phyloP scores from a whole-genome alignment of 2,113 vertebrate species.

The Pyxicephalus adspersus region DNA sequence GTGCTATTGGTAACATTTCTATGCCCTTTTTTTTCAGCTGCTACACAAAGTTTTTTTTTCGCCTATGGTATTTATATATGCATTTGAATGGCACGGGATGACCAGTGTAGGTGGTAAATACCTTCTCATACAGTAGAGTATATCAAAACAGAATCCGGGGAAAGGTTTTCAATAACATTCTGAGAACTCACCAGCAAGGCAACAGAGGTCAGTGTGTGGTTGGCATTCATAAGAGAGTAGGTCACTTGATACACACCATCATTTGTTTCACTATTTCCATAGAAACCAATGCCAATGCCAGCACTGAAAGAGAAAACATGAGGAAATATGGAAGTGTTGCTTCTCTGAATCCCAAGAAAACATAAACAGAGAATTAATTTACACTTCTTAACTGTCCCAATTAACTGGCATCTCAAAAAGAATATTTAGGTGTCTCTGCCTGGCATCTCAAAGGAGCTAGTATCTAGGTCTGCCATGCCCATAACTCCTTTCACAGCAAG shows the following conservation, averaged over 20 bases:
- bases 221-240: constrained; percentile 87
- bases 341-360: constrained; percentile 40
- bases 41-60: no score
- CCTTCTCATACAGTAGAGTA: no score
- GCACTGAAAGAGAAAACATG: constrained; percentile 69
- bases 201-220: constrained; percentile 87
- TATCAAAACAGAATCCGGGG: background rate
- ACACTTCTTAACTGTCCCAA: constrained; percentile 34
- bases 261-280: constrained; percentile 93
- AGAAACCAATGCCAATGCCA: constrained; percentile 93
- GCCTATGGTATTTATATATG: no score
- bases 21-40: no score
- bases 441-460: constrained; percentile 14
- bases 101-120: no score
- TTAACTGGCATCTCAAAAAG: constrained; percentile 50
- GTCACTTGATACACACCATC: constrained; percentile 93
- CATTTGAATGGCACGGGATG: no score
- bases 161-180: background rate
- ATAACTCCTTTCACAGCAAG: constrained; percentile 2
- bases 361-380: constrained; percentile 41
- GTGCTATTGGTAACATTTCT: no score
- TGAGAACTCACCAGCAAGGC: constrained; percentile 86
- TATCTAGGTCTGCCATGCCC: constrained; percentile 42
- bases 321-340: constrained; percentile 6
- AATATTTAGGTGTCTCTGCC: constrained; percentile 29